Conservation (phyloP, 2,797 vertebrate genomes). For the Arrhamphus sclerolepis region DNA sequence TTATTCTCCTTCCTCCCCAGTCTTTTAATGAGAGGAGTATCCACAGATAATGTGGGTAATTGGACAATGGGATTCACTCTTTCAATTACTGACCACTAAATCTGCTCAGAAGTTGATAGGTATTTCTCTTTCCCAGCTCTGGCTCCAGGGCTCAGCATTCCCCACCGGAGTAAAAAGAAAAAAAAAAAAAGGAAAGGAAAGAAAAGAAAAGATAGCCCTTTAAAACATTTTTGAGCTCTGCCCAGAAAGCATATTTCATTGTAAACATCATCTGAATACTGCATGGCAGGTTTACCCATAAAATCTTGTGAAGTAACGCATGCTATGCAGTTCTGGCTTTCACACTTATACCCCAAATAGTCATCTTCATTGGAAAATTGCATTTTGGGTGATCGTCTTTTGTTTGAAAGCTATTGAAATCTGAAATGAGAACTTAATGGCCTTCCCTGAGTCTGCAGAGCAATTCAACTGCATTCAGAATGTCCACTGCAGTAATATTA, state of each 20-base stretch:
- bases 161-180: constrained; percentile 28
- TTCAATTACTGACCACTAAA: constrained; percentile 83
- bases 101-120: constrained; percentile 70
- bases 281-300: constrained; percentile 45
- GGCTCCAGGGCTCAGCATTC: constrained; percentile 50
- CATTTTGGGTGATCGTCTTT: constrained; percentile 52
- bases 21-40: constrained; percentile 80
- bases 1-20: constrained; percentile 75
- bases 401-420: constrained; percentile 65
- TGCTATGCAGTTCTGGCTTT: constrained; percentile 42
- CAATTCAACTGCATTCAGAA: constrained; percentile 39
- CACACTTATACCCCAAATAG: constrained; percentile 17
- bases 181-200: constrained; percentile 1
- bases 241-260: constrained; percentile 52
- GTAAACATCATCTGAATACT: constrained; percentile 58
- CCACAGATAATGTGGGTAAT: constrained; percentile 82
- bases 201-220: constrained; percentile 3
- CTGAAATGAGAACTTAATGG: constrained; percentile 54
- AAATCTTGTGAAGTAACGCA: constrained; percentile 55
- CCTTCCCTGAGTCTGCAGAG: constrained; percentile 20
- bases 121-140: constrained; percentile 61
- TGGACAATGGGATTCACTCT: constrained; percentile 81
- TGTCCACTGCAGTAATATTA: constrained; percentile 33
- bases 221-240: constrained; percentile 39
- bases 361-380: constrained; percentile 36